phyloP scores from a whole-genome alignment of 2,113 vertebrate genomes.

The Daubentonia madagascariensis region DNA sequence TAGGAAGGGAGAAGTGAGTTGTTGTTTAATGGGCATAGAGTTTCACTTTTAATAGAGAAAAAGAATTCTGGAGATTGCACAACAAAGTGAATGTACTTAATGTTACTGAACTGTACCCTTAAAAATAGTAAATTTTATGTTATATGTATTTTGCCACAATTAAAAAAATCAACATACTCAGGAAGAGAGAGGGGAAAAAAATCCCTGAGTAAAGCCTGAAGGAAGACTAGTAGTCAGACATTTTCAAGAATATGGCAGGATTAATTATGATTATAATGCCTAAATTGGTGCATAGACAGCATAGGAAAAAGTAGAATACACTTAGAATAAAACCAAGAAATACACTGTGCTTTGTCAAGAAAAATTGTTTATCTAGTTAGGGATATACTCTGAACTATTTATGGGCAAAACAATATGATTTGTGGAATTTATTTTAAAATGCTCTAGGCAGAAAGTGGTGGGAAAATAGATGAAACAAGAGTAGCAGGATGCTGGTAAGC shows the following conservation, averaged over 20 bases:
- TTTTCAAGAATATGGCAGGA: not conserved
- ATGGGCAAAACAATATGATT: not conserved
- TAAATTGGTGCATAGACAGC: not conserved
- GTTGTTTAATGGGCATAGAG: not conserved
- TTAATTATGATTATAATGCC: not conserved
- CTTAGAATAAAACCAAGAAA: not conserved
- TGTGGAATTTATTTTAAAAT: not conserved
- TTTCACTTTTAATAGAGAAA: not conserved
- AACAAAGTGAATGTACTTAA: not conserved
- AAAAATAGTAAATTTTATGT: not conserved
- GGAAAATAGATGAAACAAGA: not conserved
- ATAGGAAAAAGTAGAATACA: not conserved
- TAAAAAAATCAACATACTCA: not conserved
- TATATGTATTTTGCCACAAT: not conserved
- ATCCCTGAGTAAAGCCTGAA: not conserved
- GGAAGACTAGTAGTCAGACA: not conserved
- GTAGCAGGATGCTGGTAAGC: not conserved
- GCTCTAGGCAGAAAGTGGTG: not conserved
- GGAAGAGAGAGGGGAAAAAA: not conserved
- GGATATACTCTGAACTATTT: not conserved
- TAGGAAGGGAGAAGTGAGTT: no score
- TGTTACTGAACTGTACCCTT: not conserved
- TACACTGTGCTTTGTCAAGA: not conserved
- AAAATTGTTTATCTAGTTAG: not conserved
- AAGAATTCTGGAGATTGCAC: not conserved